Percentiles rank a stretch among this genome's conserved stretches.
Conservation (phyloP, 1,140 invertebrate species). For the Choristoneura fumiferana region DNA sequence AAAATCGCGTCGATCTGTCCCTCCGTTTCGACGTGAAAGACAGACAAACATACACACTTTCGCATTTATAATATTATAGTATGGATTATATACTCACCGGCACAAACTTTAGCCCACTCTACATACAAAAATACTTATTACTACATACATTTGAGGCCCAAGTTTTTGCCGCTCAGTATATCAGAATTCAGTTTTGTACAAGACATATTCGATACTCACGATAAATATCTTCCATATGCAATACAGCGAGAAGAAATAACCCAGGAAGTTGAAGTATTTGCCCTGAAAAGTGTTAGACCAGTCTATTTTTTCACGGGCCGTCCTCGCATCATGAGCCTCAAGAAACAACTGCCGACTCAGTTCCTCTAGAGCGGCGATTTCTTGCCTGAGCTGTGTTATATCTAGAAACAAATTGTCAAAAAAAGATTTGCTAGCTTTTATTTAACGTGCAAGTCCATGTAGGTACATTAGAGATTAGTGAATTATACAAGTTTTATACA, state of each 20-base stretch:
- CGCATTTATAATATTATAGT: no score
- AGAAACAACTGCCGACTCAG: slow-evolving; percentile 96
- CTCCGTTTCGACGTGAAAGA: no score
- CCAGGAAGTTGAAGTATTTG: slow-evolving; percentile 99
- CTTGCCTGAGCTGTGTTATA: slow-evolving; percentile 89
- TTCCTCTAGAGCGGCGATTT: slow-evolving; percentile 94
- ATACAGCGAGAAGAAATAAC: slow-evolving; percentile 99
- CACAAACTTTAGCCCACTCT: no score
- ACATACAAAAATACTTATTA: no score
- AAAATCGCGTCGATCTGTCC: no score
- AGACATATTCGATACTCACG: slow-evolving; percentile 85
- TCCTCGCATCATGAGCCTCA: slow-evolving; percentile 95
- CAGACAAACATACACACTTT: no score
- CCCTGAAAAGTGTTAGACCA: slow-evolving; percentile 99
- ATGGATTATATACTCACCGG: no score
- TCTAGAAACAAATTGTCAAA: slow-evolving; percentile 76
- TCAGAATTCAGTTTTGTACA: no score
- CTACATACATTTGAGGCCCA: no score
- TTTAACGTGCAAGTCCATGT: background rate
- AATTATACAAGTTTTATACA: no score
- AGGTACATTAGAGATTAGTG: background rate
- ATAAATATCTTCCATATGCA: slow-evolving; percentile 99
- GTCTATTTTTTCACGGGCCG: slow-evolving; percentile 94
- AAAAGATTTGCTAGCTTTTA: no score
- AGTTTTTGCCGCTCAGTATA: no score